Base-by-base conservation (phyloP, 1,140 invertebrate species). In the Hyposmocoma kahamanoa region DNA sequence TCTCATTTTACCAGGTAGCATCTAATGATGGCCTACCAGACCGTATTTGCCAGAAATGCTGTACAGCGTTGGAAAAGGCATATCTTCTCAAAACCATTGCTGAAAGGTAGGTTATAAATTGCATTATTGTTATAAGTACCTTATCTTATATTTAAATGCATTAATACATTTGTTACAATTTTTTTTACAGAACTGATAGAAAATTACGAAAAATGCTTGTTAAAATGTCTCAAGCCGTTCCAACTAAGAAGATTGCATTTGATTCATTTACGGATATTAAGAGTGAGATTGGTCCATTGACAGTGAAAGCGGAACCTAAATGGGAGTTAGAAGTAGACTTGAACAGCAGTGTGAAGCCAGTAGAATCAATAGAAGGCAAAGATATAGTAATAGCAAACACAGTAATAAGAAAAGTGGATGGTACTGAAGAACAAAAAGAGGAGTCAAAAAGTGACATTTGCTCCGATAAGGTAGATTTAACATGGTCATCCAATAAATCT, bases 351-450 rank as follows among this genome's bases (percentile, higher is more conserved):
- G 21, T 39, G 30, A 67, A 65, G 24, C 44, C 60, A 6, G 47
- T 71, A 15, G 71, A 71, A 18, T 62, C 61, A 18, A 62, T 80
- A 15, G 70, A 80, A 46, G 62, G 61, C 3, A 78, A 74, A 50
- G 74, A 82, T 49, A 74, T 84, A 45, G 67, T 84, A n/a, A 82
- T 84, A 49, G 81, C 81, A 17, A 77, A 84, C 42, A 84, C 81
- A 41, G 71, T 84, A 1, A 84, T 84, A 55, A 70, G 75, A 30
- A 84, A 84, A 60, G 70, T 84, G 11, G 81, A 82, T 44, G 50
- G 52, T 9, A 59, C 11, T 21, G 38, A 20, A 9, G 38, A 41
- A 9, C 10, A 55, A 32, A 26, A 45, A 15, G 63, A 66, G 3
- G 63, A 69, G 38, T 6, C 48, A 1, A 59, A 62, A 46, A 30